These are phyloP conservation scores for Parazoanthus swiftii DNA, from an alignment of 92 coral and sea anemone species.

Conservation along the genomic window DNA sequence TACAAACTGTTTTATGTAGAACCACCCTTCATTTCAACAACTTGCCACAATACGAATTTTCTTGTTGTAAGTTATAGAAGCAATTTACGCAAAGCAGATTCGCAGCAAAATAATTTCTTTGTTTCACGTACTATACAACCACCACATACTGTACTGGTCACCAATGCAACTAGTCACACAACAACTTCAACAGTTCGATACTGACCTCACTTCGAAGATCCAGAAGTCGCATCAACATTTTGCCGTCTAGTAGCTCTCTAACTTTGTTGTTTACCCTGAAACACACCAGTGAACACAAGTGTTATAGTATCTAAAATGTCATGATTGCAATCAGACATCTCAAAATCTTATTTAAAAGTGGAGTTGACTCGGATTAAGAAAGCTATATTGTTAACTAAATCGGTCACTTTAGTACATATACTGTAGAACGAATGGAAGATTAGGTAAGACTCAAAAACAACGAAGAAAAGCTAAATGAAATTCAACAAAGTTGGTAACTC, in stretches of 20 bases:
- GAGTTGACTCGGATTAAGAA: too few species aligned
- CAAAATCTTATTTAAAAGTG: too few species aligned
- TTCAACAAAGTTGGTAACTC: too few species aligned
- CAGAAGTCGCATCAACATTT: conserved; percentile 62
- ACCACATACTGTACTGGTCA: too few species aligned
- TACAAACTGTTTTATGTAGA: too few species aligned
- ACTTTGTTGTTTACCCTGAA: conserved; percentile 55
- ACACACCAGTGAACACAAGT: neutral
- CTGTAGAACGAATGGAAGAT: too few species aligned
- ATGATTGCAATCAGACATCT: too few species aligned
- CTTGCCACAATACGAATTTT: neutral
- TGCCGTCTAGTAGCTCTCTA: conserved; percentile 54
- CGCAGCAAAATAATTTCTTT: neutral
- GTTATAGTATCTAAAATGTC: too few species aligned
- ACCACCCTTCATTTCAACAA: neutral
- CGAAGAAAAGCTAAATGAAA: too few species aligned
- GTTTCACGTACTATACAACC: neutral
- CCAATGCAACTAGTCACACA: neutral
- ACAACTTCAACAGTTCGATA: neutral
- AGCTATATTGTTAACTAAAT: too few species aligned
- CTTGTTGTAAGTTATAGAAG: neutral
- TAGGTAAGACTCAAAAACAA: too few species aligned
- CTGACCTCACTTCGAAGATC: conserved; percentile 69
- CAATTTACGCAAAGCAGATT: neutral
- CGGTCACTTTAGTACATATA: too few species aligned